A percentile compares a stretch with the other conserved stretches of the same genome.
phyloP scores from a whole-genome alignment of 1,140 invertebrate species.

The Polypedilum vanderplanki region DNA sequence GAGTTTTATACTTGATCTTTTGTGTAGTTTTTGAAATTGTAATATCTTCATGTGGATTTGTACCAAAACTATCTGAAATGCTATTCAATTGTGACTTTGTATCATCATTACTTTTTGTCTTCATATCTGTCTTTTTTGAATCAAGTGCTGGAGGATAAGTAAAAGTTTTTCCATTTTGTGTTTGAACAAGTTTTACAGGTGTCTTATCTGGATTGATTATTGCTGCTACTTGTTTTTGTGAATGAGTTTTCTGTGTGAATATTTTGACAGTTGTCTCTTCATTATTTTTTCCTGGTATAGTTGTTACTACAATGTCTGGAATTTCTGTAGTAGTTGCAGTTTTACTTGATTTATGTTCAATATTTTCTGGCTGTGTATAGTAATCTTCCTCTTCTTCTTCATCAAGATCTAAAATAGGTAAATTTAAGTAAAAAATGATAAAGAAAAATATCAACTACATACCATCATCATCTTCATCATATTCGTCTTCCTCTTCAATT shows the following conservation, averaged over 20 bases:
- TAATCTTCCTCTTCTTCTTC: slow-evolving; percentile 45
- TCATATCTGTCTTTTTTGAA: slow-evolving; percentile 33
- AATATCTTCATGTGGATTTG: slow-evolving; percentile 39
- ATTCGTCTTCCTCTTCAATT: slow-evolving; percentile 46
- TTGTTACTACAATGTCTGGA: slow-evolving; percentile 32
- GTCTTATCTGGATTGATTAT: slow-evolving; percentile 39
- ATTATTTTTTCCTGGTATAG: slow-evolving; percentile 38
- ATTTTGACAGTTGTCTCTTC: slow-evolving; percentile 44
- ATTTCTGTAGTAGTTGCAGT: slow-evolving; percentile 25
- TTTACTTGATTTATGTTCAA: neutral
- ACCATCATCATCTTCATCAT: slow-evolving; percentile 48
- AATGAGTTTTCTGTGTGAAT: slow-evolving; percentile 37
- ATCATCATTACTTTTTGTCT: slow-evolving; percentile 38
- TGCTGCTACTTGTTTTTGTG: slow-evolving; percentile 43
- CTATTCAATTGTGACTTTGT: slow-evolving; percentile 42
- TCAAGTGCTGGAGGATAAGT: slow-evolving; percentile 33
- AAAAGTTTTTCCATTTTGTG: slow-evolving; percentile 40
- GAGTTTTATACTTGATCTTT: slow-evolving; percentile 31
- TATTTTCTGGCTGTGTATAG: neutral
- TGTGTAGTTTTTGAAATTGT: slow-evolving; percentile 32
- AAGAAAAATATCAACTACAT: slow-evolving; percentile 37
- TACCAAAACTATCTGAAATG: slow-evolving; percentile 41
- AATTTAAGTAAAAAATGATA: neutral
- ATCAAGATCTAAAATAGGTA: slow-evolving; percentile 33
- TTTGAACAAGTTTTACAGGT: slow-evolving; percentile 36